Evolutionary conservation across 2,797 vertebrate genomes (phyloP).

Genomic region (Cirrhinus mrigala): DNA sequence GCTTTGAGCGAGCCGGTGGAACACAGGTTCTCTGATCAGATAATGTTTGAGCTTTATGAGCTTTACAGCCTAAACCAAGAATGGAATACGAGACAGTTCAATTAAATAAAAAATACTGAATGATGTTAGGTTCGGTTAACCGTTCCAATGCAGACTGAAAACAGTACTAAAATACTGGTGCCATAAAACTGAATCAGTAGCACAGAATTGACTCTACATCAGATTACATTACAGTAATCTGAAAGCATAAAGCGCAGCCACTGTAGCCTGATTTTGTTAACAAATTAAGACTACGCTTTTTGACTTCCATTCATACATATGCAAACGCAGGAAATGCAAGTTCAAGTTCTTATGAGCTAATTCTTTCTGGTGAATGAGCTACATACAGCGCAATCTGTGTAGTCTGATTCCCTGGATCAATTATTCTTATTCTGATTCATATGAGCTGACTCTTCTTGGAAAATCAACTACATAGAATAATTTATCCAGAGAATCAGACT

Average conservation of each 20-base stretch:
- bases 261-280: background rate
- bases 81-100: background rate
- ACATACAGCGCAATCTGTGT: background rate
- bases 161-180: background rate
- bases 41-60: background rate
- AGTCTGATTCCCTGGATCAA: background rate
- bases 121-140: background rate
- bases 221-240: background rate
- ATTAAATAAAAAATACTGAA: background rate
- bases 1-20: constrained; percentile 11
- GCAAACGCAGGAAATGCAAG: background rate
- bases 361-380: background rate
- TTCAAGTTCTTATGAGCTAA: background rate
- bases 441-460: no score
- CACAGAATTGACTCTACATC: background rate
- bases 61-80: background rate
- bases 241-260: background rate
- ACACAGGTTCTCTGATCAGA: constrained; percentile 44
- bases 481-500: no score
- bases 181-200: background rate
- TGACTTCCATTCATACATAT: background rate
- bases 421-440: no score
- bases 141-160: background rate
- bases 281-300: background rate
- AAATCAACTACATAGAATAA: no score